Evolutionary conservation across 2,888 invertebrate genomes (phyloP).

Genomic region (Melolontha melolontha): DNA sequence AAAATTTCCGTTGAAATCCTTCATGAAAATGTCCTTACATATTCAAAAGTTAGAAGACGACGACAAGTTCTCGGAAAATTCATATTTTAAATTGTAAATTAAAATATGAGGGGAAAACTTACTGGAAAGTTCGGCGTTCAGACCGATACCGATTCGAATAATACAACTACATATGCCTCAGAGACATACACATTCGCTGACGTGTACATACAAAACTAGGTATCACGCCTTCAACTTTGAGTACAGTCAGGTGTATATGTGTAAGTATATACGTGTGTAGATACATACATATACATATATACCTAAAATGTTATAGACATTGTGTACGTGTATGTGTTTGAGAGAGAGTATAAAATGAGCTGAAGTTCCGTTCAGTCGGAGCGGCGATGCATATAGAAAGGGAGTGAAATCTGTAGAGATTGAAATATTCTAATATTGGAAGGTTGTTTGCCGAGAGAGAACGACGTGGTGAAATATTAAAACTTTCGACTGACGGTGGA

Average conservation of each 20-base stretch:
- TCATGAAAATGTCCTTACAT: constrained; percentile 6
- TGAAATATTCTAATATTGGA: constrained; percentile 65
- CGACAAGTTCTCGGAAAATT: constrained; percentile 21
- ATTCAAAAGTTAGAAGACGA: constrained; percentile 16
- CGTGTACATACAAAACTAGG: too few species aligned
- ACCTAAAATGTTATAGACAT: too few species aligned
- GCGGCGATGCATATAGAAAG: constrained; percentile 42
- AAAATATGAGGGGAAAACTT: constrained; percentile 24
- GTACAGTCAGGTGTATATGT: too few species aligned
- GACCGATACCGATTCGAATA: constrained; percentile 1
- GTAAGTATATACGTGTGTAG: too few species aligned
- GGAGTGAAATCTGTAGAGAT: constrained; percentile 62
- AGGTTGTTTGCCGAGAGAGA: constrained; percentile 55
- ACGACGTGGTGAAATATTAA: constrained; percentile 57
- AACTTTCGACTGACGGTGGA: constrained; percentile 51
- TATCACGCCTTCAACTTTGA: too few species aligned
- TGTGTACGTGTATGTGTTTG: too few species aligned
- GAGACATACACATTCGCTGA: too few species aligned
- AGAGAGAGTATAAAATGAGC: constrained; percentile 40
- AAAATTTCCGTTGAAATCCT: too few species aligned
- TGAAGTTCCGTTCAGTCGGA: constrained; percentile 22
- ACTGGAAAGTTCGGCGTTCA: constrained; percentile 4
- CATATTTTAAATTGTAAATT: constrained; percentile 30
- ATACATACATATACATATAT: too few species aligned
- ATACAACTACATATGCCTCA: too few species aligned